Conservation (phyloP, 2,888 invertebrate genomes). For the Diloba caeruleocephala region DNA sequence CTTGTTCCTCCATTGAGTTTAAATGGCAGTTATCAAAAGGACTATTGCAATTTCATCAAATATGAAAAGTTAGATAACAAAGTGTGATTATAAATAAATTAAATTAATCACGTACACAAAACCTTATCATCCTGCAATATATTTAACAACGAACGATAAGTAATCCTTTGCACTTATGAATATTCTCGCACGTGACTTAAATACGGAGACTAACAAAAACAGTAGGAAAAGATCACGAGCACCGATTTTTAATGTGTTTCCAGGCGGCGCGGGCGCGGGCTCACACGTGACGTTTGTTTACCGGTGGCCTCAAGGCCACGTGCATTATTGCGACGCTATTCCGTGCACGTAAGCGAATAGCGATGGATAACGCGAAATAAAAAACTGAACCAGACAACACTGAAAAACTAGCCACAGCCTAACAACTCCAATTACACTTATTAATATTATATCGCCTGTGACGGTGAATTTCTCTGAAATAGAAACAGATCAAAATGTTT, state of each 20-base stretch:
- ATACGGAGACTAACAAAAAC: slow-evolving; percentile 52
- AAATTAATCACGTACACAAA: slow-evolving; percentile 26
- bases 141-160: slow-evolving; percentile 37
- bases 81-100: slow-evolving; percentile 8
- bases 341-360: slow-evolving; percentile 67
- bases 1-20: slow-evolving; percentile 6
- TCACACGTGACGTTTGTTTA: slow-evolving; percentile 84
- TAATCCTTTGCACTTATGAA: slow-evolving; percentile 40
- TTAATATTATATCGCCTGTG: slow-evolving; percentile 5
- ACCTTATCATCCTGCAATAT: slow-evolving; percentile 24
- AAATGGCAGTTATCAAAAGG: slow-evolving; percentile 15
- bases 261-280: slow-evolving; percentile 46
- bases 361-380: slow-evolving; percentile 53
- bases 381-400: slow-evolving; percentile 40
- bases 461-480: slow-evolving; percentile 25
- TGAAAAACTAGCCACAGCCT: slow-evolving; percentile 19
- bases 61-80: slow-evolving; percentile 20
- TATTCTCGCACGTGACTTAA: slow-evolving; percentile 48
- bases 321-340: slow-evolving; percentile 82
- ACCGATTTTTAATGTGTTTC: slow-evolving; percentile 60
- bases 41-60: slow-evolving; percentile 1
- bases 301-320: slow-evolving; percentile 78
- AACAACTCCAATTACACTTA: slow-evolving; percentile 16
- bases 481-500: slow-evolving; percentile 29
- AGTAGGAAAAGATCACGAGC: slow-evolving; percentile 59